Conservation (phyloP, 2,888 invertebrate species). For the Portevinia maculata region DNA sequence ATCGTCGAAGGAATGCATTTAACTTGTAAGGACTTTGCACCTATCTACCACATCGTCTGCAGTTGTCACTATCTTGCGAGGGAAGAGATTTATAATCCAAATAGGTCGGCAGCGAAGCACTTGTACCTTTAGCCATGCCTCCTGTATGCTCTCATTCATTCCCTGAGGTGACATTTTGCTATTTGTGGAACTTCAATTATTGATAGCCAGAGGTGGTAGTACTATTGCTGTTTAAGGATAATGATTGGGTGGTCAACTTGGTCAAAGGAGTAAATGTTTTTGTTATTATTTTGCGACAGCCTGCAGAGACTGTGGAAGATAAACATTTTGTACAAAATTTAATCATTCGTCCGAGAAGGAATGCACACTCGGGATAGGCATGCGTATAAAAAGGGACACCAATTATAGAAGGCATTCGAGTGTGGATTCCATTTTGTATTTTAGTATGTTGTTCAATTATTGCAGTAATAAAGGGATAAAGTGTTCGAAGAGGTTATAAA, state of each 20-base stretch:
- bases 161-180: slow-evolving; percentile 59
- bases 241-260: slow-evolving; percentile 54
- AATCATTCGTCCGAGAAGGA: slow-evolving; percentile 19
- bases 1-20: neutral
- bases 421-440: neutral
- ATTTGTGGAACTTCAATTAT: slow-evolving; percentile 68
- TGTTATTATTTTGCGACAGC: neutral
- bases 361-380: neutral
- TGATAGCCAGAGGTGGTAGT: slow-evolving; percentile 55
- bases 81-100: too few relatives aligned
- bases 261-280: slow-evolving; percentile 12
- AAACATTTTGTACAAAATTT: slow-evolving; percentile 24
- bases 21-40: slow-evolving; percentile 32
- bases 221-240: slow-evolving; percentile 29
- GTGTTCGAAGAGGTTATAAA: neutral
- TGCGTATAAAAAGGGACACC: slow-evolving; percentile 11
- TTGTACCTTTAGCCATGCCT: slow-evolving; percentile 9
- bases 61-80: neutral
- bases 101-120: neutral
- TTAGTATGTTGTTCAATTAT: slow-evolving; percentile 25
- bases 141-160: slow-evolving; percentile 47
- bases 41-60: slow-evolving; percentile 39
- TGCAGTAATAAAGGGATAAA: neutral
- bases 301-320: neutral
- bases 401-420: slow-evolving; percentile 14